phyloP scores from a whole-genome alignment of 2,113 vertebrate species.

The Coregonus clupeaformis region DNA sequence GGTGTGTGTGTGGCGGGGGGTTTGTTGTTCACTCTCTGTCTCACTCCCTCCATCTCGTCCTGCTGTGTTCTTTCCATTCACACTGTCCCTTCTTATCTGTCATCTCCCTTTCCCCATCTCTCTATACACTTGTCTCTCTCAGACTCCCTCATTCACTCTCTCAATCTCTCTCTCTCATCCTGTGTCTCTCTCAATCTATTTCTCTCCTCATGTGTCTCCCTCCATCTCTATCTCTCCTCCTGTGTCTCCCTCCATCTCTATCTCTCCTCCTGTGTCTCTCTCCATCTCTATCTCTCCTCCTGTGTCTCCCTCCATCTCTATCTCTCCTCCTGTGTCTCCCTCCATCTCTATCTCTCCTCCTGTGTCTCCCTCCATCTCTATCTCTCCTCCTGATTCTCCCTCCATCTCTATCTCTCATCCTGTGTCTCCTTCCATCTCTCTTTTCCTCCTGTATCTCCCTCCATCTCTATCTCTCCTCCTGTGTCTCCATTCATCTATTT shows the following conservation, averaged over 20 bases:
- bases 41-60: neutral
- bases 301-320: conserved; percentile 19
- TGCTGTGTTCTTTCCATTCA: no score
- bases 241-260: no score
- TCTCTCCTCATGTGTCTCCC: neutral
- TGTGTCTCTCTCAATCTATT: neutral
- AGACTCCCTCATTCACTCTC: conserved; percentile 1
- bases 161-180: conserved; percentile 18
- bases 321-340: conserved; percentile 3
- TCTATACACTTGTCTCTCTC: neutral
- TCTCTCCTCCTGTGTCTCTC: no score
- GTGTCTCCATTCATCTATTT: neutral
- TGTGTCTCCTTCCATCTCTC: conserved; percentile 24
- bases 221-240: no score
- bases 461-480: conserved; percentile 17
- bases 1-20: conserved; percentile 46
- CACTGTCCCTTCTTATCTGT: conserved; percentile 16
- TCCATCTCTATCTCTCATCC: no score
- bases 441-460: conserved; percentile 6
- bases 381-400: no score
- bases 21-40: neutral
- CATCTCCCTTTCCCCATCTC: conserved; percentile 21
- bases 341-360: neutral
- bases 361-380: neutral
- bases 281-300: neutral